Base-by-base conservation (phyloP, 2,888 invertebrate species). In the Morpho deidamia region DNA sequence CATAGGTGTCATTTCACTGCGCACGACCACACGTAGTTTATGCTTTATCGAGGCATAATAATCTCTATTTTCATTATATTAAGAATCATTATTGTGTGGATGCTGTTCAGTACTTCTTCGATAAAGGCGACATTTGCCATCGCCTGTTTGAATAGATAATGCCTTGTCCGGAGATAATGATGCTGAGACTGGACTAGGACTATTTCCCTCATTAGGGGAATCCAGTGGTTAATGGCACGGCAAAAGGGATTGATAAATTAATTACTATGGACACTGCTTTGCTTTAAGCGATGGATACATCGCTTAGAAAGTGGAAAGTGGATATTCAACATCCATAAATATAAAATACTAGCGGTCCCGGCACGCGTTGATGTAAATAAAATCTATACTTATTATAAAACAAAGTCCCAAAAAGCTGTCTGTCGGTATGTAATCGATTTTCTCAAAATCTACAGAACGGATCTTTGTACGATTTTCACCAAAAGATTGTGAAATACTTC, bases 171-270 rank as follows among this genome's bases (percentile, higher is more conserved):
- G 69, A 72, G 70, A 72, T 73, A 76, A 75, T 76, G 74, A 72
- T 65, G 69, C 66, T 67, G 66, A 66, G 66, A 61, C 51, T 55
- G 59, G 65, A 63, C 61, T 55, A 62, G 64, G 62, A 57, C 60
- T 61, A 66, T 68, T 66, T 61, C 62, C 62, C 72, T 74, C 72
- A 74, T 78, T 78, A 77, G 69, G 48, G 61, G 70, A 69, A 74
- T 70, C 62, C 58, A 63, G 44, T 47, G 46, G 47, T 38, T 44
- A 53, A 51, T 52, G 51, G 37, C 54, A 46, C 50, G 43, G 45
- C 46, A 51, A 45, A 44, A 51, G 48, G 47, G 42, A 55, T 51
- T 55, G 39, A 55, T 56, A 44, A 51, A 46, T 56, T 55, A 55
- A 52, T 58, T 52, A 48, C 14, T 33, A 41, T 33, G 33, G 41